Base-by-base conservation (phyloP, 2,888 invertebrate genomes). In the Eudasyphora cyanicolor region DNA sequence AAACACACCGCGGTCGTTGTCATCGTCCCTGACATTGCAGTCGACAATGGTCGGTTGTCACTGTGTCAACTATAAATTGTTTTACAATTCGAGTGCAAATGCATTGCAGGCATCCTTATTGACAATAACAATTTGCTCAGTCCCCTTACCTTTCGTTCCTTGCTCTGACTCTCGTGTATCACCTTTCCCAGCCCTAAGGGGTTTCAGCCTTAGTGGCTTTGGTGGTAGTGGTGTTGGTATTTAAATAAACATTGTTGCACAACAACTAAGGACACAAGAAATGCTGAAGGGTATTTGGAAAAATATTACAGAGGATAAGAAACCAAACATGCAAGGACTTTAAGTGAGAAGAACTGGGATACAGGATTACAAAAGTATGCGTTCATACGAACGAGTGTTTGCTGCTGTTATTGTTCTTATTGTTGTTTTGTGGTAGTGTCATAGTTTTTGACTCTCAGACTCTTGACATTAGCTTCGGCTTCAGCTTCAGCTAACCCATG, bases 31-130 rank as follows among this genome's bases (percentile, higher is more conserved):
- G 19, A 17, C 49, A n/a, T 19, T 19, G 49, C 19, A 17, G 60
- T 60, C 29, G 24, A 27, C n/a, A n/a, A 60, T 42, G 6, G 38
- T 1, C n/a, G 19, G 10, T 74, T n/a, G n/a, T 51, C 32, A 69
- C 69, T 75, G 74, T 73, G 73, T 73, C 77, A 83, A 83, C 75
- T 42, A 42, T 70, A 78, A 83, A 78, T 78, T 74, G 62, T 70
- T 64, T 21, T 38, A 57, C 57, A 67, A 29, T 75, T 80, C 54
- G 24, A 62, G 64, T 80, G 74, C 75, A 77, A 77, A 80, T 79
- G 76, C 69, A 73, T 79, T 79, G 76, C 74, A 51, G 76, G 76
- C 74, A 51, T 51, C 62, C 69, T 70, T 80, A 75, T 77, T 80
- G 62, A 24, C 70, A 49, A 74, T 57, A 78, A 70, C 49, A 69